Evolutionary conservation across 37 sponge, comb jelly and placozoan genomes (phyloP), one percentile per base, ranked within the genome.

Genomic region (Petrosia ficiformis): DNA sequence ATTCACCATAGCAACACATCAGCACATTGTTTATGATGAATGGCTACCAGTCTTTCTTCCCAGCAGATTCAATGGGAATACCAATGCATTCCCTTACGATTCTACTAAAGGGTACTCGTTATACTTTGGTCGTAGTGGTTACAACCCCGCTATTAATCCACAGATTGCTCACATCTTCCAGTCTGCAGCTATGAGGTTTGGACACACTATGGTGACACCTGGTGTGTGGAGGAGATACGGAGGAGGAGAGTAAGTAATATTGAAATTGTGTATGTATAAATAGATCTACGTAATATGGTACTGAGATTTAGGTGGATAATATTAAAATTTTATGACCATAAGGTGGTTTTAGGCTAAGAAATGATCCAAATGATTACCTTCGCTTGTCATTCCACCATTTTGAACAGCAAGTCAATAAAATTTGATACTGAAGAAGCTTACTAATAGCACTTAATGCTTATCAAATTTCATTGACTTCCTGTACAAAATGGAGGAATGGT

Each of bases 171-270:
- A 95, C 74, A 79, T 88, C 67, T 95, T 91, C 78, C 96, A 95
- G 86, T 85, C 96, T 1, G 89, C 96, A 76, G 96, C 96, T 4
- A 95, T 95, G 96, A 84, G 96, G 61, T 95, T 88, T 70, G 96
- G 96, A 2, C 96, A 95, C 84, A 95, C 96, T 70, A 61, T 92
- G 44, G 96, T 95, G 30, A 91, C 96, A 25, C 96, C 96, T 77
- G 96, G 92, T 26, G 78, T 88, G 61, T 88, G 90, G 89, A 87
- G 92, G 56, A 56, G 96, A 65, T 36, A 3, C 6, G 63, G 39
- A 28, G 32, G 19, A 3, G 40, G 21, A 24, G 5, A 32, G 34
- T 16, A 64, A 28, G 21, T 22, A n/a, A 22, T 64, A 28, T 48
- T 16, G 10, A 16, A 48, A 10, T 48, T 10, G 54, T 48, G 16